Percentiles rank a stretch among this genome's conserved stretches.
Evolutionary conservation across 2,888 invertebrate genomes (phyloP).

Genomic region (Eilema griseolum): DNA sequence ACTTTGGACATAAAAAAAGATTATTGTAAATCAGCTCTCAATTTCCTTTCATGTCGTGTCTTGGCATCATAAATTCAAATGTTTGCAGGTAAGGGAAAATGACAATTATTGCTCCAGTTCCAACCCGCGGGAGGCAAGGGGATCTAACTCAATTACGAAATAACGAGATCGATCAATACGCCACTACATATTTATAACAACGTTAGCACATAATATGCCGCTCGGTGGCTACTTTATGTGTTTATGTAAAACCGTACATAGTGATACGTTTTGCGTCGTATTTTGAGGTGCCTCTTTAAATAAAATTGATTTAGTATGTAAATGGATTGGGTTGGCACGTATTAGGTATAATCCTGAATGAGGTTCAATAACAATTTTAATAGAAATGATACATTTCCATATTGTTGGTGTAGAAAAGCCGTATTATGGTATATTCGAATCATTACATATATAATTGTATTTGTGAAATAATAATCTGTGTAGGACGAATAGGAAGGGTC

Average conservation of each 20-base stretch:
- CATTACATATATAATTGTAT: neutral
- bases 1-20: slow-evolving; percentile 22
- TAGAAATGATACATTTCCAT: neutral
- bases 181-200: neutral
- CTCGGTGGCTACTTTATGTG: neutral
- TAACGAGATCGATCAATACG: slow-evolving; percentile 16
- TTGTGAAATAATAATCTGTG: neutral
- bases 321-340: neutral
- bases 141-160: slow-evolving; percentile 12
- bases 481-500: neutral
- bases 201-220: neutral
- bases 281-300: neutral
- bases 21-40: slow-evolving; percentile 30
- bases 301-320: slow-evolving; percentile 4
- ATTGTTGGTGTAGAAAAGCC: neutral
- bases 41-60: slow-evolving; percentile 28
- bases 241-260: neutral
- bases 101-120: slow-evolving; percentile 2
- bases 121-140: neutral
- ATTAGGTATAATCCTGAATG: neutral
- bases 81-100: slow-evolving; percentile 1
- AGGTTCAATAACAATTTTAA: neutral
- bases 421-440: neutral
- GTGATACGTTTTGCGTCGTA: neutral
- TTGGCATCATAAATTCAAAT: slow-evolving; percentile 32